These are phyloP conservation scores for Eutolmus rufibarbis DNA, from an alignment of 2,888 invertebrate species.

Conservation along the genomic window DNA sequence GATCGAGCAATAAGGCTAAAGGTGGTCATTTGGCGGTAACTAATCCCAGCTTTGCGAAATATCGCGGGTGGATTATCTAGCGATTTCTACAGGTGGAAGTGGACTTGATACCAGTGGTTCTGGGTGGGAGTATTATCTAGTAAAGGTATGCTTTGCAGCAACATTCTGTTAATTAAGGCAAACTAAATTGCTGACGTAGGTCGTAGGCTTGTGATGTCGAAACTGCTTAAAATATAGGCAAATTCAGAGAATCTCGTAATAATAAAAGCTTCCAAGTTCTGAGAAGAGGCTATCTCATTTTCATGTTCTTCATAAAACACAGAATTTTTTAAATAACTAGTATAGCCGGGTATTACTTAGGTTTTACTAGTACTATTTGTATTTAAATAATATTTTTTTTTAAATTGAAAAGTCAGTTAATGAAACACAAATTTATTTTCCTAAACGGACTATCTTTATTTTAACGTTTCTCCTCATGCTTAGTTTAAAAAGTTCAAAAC, in stretches of 20 bases:
- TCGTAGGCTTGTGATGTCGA: not conserved
- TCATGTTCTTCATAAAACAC: too few species aligned
- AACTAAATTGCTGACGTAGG: not conserved
- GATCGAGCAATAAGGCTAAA: conserved; percentile 1
- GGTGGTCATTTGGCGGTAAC: not conserved
- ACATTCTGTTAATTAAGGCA: not conserved
- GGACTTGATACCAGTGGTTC: not conserved
- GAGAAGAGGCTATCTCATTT: not conserved
- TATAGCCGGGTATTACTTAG: too few species aligned
- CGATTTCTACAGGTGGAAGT: not conserved
- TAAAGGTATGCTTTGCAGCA: not conserved
- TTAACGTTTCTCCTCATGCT: too few species aligned
- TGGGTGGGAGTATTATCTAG: not conserved
- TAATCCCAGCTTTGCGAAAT: not conserved
- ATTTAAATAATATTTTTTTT: too few species aligned
- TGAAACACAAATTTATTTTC: too few species aligned
- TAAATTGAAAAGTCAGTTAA: too few species aligned
- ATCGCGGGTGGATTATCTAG: not conserved
- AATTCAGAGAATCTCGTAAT: not conserved
- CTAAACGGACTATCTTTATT: too few species aligned
- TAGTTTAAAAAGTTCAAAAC: too few species aligned
- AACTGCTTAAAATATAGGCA: not conserved
- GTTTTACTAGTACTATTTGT: too few species aligned
- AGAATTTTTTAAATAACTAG: too few species aligned
- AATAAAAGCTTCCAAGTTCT: not conserved